Base-by-base conservation (phyloP, 2,113 vertebrate genomes). In the Lonchura striata region DNA sequence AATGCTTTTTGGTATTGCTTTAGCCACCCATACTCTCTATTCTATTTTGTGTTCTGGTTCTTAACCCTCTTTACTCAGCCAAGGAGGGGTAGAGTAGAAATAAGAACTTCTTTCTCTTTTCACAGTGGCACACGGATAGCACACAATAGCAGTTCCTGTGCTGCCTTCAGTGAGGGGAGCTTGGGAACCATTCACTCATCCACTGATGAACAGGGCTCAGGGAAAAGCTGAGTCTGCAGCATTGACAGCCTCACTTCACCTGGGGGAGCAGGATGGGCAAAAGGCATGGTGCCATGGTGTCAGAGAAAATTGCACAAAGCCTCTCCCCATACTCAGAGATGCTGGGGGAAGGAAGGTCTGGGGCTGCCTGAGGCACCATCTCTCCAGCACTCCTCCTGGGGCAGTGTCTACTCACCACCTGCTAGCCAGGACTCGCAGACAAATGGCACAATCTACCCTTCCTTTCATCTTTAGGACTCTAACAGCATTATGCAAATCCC, bases 401-500 rank as follows among this genome's bases (percentile, higher is more conserved):
- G 27, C 66, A 69, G 31, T 9, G 54, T 68, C 61, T 92, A 52
- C 76, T 82, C 65, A 69, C 90, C 41, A 90, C 79, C 90, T 13
- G 4, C 80, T 30, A 86, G 52, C 76, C 88, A 88, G 68, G 49
- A 70, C 85, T 72, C 41, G 37, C 64, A 90, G 82, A 93, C 63
- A 86, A 95, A 95, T 85, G 71, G 64, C 94, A 90, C 82, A 71
- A 68, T 80, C 83, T 89, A 91, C 66, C 18, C 90, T 88, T 91
- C 88, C 92, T 97, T 95, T 96, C 78, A 96, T 97, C 94, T 96
- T 80, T 35, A 53, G 86, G 61, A 65, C 52, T 82, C 41, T 75
- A 91, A 96, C 75, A 88, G 69, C 79, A 96, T 96, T 96, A 96
- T 96, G 94, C 90, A 96, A 97, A 96, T 96, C 94, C 88, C 75